These are phyloP conservation scores for Venturia canescens DNA, from an alignment of 1,140 invertebrate genomes.

Conservation along the genomic window DNA sequence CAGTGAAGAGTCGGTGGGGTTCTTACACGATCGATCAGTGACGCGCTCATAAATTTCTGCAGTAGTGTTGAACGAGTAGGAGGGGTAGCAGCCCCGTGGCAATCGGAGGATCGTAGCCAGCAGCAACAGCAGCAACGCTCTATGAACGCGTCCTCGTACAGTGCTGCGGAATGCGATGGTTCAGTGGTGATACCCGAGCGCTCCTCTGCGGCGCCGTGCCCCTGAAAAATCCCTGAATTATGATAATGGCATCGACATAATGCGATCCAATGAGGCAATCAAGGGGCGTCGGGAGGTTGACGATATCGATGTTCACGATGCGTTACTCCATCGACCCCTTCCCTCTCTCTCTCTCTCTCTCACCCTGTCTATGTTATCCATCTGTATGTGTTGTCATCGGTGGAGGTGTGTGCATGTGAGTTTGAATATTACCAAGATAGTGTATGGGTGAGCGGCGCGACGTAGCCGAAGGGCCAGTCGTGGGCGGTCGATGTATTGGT, in stretches of 20 bases:
- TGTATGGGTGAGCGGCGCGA: conserved; percentile 33
- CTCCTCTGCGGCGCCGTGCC: conserved; percentile 54
- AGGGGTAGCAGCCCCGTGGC: background rate
- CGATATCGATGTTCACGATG: conserved; percentile 59
- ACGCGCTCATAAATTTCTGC: background rate
- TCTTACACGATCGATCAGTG: background rate
- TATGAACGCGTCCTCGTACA: conserved; percentile 4
- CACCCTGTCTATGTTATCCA: background rate
- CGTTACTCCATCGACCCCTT: conserved; percentile 12
- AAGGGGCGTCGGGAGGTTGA: conserved; percentile 67
- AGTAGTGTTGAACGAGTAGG: background rate
- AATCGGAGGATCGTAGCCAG: conserved; percentile 24
- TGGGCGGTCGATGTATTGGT: conserved; percentile 16
- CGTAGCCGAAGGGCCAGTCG: background rate
- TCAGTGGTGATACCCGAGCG: conserved; percentile 55
- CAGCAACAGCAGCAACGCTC: conserved; percentile 16
- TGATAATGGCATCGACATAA: conserved; percentile 76
- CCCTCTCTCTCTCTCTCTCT: background rate
- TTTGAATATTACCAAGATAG: conserved; percentile 44
- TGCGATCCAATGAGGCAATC: conserved; percentile 77
- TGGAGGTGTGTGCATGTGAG: conserved; percentile 1
- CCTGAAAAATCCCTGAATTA: conserved; percentile 76
- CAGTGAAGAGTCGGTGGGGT: too few species aligned
- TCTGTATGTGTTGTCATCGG: conserved; percentile 34
- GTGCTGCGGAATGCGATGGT: conserved; percentile 16